These are phyloP conservation scores for Siphlonurus alternatus DNA, from an alignment of 2,888 invertebrate genomes.

Conservation along the genomic window DNA sequence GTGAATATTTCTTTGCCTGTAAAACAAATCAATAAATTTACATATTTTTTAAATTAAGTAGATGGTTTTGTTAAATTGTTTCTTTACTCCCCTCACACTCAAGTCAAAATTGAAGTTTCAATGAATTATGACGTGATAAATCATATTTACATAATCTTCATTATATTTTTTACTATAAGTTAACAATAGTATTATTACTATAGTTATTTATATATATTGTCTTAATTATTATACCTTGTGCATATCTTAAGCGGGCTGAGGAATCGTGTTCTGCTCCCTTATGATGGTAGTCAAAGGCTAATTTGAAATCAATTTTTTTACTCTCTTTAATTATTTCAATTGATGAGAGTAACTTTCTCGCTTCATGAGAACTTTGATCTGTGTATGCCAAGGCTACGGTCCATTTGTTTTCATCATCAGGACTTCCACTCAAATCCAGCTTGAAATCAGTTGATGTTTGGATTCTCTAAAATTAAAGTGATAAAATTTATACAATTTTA, in stretches of 20 bases:
- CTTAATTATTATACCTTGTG: slow-evolving; percentile 26
- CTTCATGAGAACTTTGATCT: slow-evolving; percentile 41
- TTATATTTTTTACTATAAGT: not conserved
- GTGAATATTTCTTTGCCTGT: slow-evolving; percentile 37
- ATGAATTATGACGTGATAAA: not conserved
- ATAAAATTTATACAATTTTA: no score
- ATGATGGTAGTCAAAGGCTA: slow-evolving; percentile 33
- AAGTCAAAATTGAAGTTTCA: not conserved
- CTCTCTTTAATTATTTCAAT: slow-evolving; percentile 45
- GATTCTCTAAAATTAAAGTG: slow-evolving; percentile 36
- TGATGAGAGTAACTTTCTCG: slow-evolving; percentile 40
- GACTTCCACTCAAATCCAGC: slow-evolving; percentile 50
- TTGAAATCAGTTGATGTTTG: slow-evolving; percentile 52
- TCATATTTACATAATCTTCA: not conserved
- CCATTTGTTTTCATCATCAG: slow-evolving; percentile 40
- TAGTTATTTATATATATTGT: slow-evolving; percentile 1
- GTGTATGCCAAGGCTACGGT: slow-evolving; percentile 39
- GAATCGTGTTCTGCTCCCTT: slow-evolving; percentile 37
- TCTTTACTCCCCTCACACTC: not conserved
- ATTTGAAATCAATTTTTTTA: slow-evolving; percentile 46
- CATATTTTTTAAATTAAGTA: not conserved
- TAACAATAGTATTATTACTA: not conserved
- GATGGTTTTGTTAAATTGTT: not conserved
- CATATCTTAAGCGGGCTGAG: slow-evolving; percentile 34
- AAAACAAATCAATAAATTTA: slow-evolving; percentile 6